Percentiles rank a stretch among this genome's conserved stretches.
These are phyloP conservation scores for Diplolepis rosae DNA, from an alignment of 2,888 invertebrate species.

Conservation along the genomic window DNA sequence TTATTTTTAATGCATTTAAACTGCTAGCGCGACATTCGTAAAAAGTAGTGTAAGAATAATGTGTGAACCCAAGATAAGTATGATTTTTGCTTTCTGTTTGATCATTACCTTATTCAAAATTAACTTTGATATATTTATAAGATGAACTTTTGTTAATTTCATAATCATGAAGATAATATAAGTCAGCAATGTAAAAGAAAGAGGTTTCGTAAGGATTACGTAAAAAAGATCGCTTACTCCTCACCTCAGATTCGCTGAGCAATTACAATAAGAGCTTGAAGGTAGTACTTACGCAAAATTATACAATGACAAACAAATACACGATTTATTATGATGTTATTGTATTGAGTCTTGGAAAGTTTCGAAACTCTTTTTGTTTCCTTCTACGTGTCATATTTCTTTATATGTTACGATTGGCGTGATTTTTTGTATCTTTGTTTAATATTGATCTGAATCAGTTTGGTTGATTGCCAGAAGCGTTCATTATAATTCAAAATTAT, in stretches of 20 bases:
- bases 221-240: background rate
- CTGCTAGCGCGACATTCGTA: no score
- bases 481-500: no score
- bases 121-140: background rate
- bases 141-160: slow-evolving; percentile 28
- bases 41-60: no score
- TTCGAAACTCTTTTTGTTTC: background rate
- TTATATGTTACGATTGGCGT: background rate
- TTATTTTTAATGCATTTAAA: no score
- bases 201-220: slow-evolving; percentile 35
- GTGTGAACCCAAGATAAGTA: no score
- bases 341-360: slow-evolving; percentile 1
- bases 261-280: background rate
- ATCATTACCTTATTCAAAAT: no score
- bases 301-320: slow-evolving; percentile 2
- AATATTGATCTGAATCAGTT: no score
- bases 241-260: slow-evolving; percentile 23
- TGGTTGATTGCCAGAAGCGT: no score
- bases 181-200: slow-evolving; percentile 37
- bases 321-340: background rate
- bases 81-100: no score
- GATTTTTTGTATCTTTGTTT: background rate
- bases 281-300: background rate
- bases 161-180: slow-evolving; percentile 36
- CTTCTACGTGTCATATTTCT: background rate